A percentile compares a stretch with the other conserved stretches of the same genome.
Evolutionary conservation across 2,113 vertebrate genomes (phyloP).

Genomic region (Limanda limanda): DNA sequence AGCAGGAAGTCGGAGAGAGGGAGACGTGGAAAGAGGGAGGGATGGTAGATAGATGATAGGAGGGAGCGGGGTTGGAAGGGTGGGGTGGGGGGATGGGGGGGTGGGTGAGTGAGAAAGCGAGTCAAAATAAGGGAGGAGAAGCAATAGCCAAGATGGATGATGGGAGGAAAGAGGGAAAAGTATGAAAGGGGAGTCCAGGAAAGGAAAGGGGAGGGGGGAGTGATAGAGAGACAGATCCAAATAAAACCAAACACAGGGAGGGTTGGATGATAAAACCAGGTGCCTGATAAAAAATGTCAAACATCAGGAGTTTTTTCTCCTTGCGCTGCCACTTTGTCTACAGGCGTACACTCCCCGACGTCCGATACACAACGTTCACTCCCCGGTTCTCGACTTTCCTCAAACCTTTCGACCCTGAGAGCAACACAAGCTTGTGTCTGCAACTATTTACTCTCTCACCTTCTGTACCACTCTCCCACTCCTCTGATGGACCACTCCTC

Average conservation of each 20-base stretch:
- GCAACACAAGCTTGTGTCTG: constrained; percentile 18
- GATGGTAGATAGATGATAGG: constrained; percentile 73
- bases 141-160: constrained; percentile 69
- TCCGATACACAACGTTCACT: constrained; percentile 50
- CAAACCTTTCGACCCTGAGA: constrained; percentile 65
- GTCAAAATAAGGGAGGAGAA: constrained; percentile 71
- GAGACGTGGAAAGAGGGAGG: constrained; percentile 72
- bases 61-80: background rate
- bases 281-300: constrained; percentile 80
- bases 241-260: constrained; percentile 74
- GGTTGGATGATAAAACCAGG: constrained; percentile 82
- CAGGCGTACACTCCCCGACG: constrained; percentile 21
- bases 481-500: constrained; percentile 40
- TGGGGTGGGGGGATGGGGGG: background rate
- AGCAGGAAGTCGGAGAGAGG: constrained; percentile 82
- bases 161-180: constrained; percentile 60
- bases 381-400: constrained; percentile 36
- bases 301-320: constrained; percentile 40
- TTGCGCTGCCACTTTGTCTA: constrained; percentile 24
- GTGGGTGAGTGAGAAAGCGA: constrained; percentile 14
- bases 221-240: constrained; percentile 68
- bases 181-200: constrained; percentile 40
- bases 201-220: constrained; percentile 43
- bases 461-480: constrained; percentile 22
- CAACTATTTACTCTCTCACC: constrained; percentile 64